Base-by-base conservation (phyloP, 2,888 invertebrate species). In the Azorinus chamasolen region DNA sequence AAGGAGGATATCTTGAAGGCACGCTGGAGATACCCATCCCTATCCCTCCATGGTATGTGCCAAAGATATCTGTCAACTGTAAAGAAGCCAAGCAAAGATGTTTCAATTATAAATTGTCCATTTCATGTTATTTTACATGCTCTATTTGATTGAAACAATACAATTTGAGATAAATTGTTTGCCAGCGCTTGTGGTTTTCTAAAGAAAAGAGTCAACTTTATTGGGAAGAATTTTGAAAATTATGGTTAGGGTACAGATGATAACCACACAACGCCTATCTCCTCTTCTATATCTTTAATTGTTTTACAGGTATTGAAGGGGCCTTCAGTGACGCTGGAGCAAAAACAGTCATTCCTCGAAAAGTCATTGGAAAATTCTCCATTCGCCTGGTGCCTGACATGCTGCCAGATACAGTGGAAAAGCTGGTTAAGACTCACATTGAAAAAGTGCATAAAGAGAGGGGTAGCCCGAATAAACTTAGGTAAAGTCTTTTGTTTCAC, bases 351-450 rank as follows among this genome's bases (percentile, higher is more conserved):
- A 99, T 94, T 37, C 93, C 93, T 2, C 79, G 90, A 22, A 91
- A 97, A 93, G 98, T 99, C 0, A 96, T 95, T 88, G 99, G 99
- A 24, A 99, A 99, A 93, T 99, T 99, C 94, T 99, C 99, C 0
- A 96, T 99, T 83, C 95, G 99, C 63, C 95, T 98, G 86, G 99
- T 99, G n/a, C 99, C 99, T 0, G 95, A 99, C 92, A 98, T 98
- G 94, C 95, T 95, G 62, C 98, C 98, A 0, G 95, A 95, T 3
- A 95, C 96, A 87, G 95, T 98, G n/a, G 96, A 96, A 85, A 94
- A 96, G 86, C 95, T 96, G 77, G 98, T 99, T 10, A 94, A 95
- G 45, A 95, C 95, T 59, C 96, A 97, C 92, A 89, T 99, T 59
- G 95, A 97, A 75, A 95, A 95, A 73, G 90, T 95, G 93, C 98